A percentile compares a stretch with the other conserved stretches of the same genome.
Evolutionary conservation across 2,888 invertebrate genomes (phyloP).

Genomic region (Heliconius sara): DNA sequence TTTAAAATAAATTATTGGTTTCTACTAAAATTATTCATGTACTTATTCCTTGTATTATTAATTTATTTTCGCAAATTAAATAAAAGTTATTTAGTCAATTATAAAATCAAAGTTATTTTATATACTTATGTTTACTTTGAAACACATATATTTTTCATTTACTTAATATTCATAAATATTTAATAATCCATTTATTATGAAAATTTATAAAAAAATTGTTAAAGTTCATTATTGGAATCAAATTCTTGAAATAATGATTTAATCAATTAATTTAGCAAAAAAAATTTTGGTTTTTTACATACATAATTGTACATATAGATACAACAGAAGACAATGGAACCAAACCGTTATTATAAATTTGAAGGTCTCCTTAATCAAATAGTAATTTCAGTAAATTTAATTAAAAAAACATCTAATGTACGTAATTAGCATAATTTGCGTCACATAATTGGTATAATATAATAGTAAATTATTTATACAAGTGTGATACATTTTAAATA

Average conservation of each 20-base stretch:
- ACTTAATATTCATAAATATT: neutral
- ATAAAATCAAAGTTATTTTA: neutral
- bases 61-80: too few species aligned
- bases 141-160: neutral
- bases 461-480: conserved; percentile 12
- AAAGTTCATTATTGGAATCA: neutral
- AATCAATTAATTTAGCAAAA: neutral
- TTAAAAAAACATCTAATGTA: conserved; percentile 5
- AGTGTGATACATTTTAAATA: neutral
- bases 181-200: neutral
- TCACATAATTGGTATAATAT: neutral
- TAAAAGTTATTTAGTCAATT: neutral
- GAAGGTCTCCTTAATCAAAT: neutral
- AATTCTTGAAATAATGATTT: neutral
- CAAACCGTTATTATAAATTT: neutral
- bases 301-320: neutral
- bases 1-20: too few species aligned
- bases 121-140: too few species aligned
- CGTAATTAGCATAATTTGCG: neutral
- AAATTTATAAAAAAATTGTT: neutral
- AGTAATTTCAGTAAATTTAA: neutral
- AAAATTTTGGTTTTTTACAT: neutral
- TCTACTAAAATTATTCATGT: too few species aligned
- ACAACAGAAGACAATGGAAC: neutral
- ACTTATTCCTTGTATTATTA: too few species aligned